Conservation (phyloP, 2,797 vertebrate genomes). For the Hypotaenidia okinawae region DNA sequence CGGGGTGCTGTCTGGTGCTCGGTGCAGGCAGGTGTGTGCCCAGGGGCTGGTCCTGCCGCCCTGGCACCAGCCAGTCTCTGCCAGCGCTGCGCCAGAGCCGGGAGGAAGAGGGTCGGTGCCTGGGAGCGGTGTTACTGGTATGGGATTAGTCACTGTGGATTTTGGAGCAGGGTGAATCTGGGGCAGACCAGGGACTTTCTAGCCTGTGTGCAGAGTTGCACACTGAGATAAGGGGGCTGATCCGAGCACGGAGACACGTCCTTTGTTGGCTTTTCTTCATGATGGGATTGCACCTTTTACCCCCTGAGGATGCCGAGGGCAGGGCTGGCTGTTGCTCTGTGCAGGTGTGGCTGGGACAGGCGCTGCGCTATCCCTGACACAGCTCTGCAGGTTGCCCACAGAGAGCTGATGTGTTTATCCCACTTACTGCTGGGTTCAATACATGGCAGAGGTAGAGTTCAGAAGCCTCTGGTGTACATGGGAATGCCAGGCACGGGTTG, state of each 20-base stretch:
- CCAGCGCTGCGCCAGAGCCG: not conserved
- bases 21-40: fast-evolving
- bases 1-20: not conserved
- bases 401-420: not conserved
- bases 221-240: not conserved
- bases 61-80: not conserved
- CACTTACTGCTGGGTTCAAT: not conserved
- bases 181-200: not conserved
- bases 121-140: not conserved
- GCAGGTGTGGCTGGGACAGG: not conserved
- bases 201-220: fast-evolving
- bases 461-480: not conserved
- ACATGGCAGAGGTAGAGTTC: not conserved
- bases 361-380: not conserved
- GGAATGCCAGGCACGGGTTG: not conserved
- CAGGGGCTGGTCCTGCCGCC: not conserved
- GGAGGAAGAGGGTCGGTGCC: fast-evolving
- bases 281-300: not conserved
- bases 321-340: fast-evolving
- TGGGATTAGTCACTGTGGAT: not conserved
- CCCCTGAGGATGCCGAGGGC: fast-evolving
- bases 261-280: not conserved
- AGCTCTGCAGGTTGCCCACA: not conserved
- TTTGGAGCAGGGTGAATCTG: not conserved
- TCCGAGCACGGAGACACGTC: fast-evolving